A percentile compares a stretch with the other conserved stretches of the same genome.
Conservation (phyloP, 2,113 vertebrate species). For the Forbesichthys agassizii region DNA sequence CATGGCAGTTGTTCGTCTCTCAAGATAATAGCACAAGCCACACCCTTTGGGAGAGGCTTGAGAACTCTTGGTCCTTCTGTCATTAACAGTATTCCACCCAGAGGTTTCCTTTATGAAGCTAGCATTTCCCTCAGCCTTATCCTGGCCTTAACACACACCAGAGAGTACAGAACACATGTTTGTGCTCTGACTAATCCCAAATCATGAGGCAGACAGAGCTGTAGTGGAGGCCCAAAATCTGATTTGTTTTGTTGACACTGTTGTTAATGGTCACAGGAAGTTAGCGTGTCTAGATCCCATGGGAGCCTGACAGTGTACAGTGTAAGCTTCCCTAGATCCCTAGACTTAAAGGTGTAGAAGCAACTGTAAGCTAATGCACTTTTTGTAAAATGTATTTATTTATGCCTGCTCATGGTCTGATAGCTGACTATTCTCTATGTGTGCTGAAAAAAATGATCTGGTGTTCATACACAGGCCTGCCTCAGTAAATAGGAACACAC, state of each 20-base stretch:
- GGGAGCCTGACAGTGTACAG: slow-evolving; percentile 13
- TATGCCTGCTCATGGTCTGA: no score
- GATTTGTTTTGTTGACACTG: slow-evolving; percentile 1
- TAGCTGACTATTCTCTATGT: no score
- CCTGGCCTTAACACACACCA: slow-evolving; percentile 26
- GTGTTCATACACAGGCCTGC: no score
- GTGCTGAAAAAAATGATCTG: no score
- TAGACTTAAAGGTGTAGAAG: not conserved
- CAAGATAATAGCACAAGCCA: slow-evolving; percentile 20
- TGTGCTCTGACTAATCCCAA: not conserved
- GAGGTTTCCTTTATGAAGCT: slow-evolving; percentile 49
- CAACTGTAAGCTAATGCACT: slow-evolving; percentile 7
- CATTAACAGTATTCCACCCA: slow-evolving; percentile 12
- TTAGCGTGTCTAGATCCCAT: slow-evolving; percentile 29
- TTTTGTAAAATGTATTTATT: not conserved
- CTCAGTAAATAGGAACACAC: no score
- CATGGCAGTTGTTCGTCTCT: slow-evolving; percentile 22
- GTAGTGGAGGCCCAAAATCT: not conserved
- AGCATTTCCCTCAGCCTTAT: slow-evolving; percentile 25
- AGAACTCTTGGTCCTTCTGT: slow-evolving; percentile 2
- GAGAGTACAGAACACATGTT: slow-evolving; percentile 9
- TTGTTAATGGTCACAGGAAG: not conserved
- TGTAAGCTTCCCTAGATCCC: slow-evolving; percentile 7
- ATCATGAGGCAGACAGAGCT: not conserved
- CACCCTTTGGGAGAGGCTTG: slow-evolving; percentile 25